These are phyloP conservation scores for Oreochromis aureus DNA, from an alignment of 2,113 vertebrate species.

Conservation along the genomic window DNA sequence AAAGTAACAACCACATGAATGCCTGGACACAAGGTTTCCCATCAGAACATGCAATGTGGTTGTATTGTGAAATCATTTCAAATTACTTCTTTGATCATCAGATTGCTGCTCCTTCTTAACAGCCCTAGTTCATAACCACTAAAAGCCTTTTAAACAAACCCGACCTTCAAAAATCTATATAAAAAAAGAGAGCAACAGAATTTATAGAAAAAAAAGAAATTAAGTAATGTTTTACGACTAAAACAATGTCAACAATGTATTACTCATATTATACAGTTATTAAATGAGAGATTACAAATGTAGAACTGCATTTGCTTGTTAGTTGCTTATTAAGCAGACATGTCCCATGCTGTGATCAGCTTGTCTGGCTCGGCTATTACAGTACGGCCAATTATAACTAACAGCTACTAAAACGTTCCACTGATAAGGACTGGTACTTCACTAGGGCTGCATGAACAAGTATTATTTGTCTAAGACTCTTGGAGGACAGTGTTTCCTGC, in stretches of 20 bases:
- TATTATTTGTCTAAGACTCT: slow-evolving; percentile 12
- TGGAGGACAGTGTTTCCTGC: slow-evolving; percentile 11
- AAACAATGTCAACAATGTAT: not conserved
- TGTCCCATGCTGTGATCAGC: not conserved
- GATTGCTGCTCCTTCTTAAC: not conserved
- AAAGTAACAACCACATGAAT: not conserved
- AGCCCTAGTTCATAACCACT: not conserved
- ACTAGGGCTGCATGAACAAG: not conserved
- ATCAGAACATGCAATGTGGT: not conserved
- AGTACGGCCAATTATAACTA: not conserved
- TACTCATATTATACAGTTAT: not conserved
- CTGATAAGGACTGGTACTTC: not conserved
- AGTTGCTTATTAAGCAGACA: not conserved
- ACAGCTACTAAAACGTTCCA: not conserved
- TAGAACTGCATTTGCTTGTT: not conserved
- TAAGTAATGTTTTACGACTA: not conserved
- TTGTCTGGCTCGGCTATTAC: not conserved
- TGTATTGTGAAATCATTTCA: not conserved
- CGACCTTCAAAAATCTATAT: not conserved
- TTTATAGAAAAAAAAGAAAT: not conserved
- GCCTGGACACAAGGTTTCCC: not conserved
- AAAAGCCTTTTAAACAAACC: not conserved
- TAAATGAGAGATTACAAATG: not conserved
- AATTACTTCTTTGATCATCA: not conserved
- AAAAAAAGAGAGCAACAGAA: not conserved